A percentile compares a stretch with the other conserved stretches of the same genome.
Conservation (phyloP, 2,888 invertebrate species). For the Cerastis leucographa region DNA sequence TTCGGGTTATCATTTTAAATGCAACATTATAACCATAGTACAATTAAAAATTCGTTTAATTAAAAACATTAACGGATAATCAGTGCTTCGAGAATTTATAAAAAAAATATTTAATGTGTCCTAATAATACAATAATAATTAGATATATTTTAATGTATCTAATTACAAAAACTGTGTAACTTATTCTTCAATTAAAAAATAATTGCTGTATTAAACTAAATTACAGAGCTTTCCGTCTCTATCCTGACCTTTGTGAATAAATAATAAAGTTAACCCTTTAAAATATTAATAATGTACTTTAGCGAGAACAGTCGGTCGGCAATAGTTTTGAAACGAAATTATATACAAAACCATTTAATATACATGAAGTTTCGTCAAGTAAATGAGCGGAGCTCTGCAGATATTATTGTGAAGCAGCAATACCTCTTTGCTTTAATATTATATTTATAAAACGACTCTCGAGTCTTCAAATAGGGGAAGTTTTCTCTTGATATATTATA, state of each 20-base stretch:
- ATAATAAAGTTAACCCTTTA: constrained; percentile 33
- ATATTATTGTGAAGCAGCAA: not conserved
- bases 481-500: not conserved
- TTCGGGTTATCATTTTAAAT: not conserved
- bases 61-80: not conserved
- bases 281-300: constrained; percentile 47
- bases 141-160: not conserved
- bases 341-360: constrained; percentile 41
- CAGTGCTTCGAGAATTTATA: not conserved
- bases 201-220: constrained; percentile 16
- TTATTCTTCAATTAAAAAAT: not conserved
- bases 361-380: constrained; percentile 9
- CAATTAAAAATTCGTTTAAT: not conserved
- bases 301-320: constrained; percentile 16
- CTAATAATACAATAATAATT: constrained; percentile 1
- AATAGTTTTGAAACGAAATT: constrained; percentile 27
- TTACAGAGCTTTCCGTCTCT: not conserved
- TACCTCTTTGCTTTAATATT: not conserved
- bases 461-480: not conserved
- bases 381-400: constrained; percentile 8
- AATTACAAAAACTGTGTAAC: not conserved
- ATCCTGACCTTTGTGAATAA: constrained; percentile 43
- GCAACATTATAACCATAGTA: not conserved
- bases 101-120: not conserved
- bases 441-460: not conserved